Conservation (phyloP, 2,888 invertebrate genomes). For the Exephanes ischioxanthus region DNA sequence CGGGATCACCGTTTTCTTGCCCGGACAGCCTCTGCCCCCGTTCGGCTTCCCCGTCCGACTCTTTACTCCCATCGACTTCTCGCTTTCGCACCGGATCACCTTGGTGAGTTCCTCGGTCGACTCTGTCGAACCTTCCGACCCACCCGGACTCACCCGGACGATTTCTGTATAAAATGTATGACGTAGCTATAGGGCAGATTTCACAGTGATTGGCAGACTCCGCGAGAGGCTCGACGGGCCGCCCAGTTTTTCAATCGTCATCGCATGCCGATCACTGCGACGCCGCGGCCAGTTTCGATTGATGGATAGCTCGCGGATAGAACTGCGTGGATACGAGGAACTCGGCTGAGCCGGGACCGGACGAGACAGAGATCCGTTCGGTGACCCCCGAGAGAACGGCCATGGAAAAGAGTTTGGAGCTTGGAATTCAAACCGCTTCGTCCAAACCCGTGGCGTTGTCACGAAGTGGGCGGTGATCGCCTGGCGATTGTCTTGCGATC, state of each 20-base stretch:
- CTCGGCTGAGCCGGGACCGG: constrained; percentile 13
- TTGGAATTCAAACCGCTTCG: constrained; percentile 31
- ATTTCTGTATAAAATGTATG: constrained; percentile 54
- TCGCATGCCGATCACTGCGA: background rate
- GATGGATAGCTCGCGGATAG: background rate
- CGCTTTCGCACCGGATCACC: constrained; percentile 79
- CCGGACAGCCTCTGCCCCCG: background rate
- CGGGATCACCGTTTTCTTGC: constrained; percentile 30
- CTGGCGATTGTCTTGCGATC: constrained; percentile 1
- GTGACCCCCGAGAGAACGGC: constrained; percentile 44
- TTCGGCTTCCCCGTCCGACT: constrained; percentile 4
- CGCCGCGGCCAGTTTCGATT: background rate
- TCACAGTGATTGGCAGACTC: constrained; percentile 39
- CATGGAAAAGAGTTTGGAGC: constrained; percentile 42
- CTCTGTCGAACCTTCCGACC: constrained; percentile 40
- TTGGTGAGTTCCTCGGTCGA: constrained; percentile 70
- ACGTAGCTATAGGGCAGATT: background rate
- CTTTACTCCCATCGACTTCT: constrained; percentile 56
- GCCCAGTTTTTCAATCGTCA: background rate
- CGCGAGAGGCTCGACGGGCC: background rate
- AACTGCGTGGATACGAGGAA: background rate
- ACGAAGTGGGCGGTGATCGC: constrained; percentile 11
- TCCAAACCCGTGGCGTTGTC: constrained; percentile 17
- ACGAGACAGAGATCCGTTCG: constrained; percentile 44
- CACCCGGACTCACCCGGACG: constrained; percentile 40